Evolutionary conservation across 2,888 invertebrate genomes (phyloP), one percentile per base, ranked within the genome.

Genomic region (Oscheius sp.): DNA sequence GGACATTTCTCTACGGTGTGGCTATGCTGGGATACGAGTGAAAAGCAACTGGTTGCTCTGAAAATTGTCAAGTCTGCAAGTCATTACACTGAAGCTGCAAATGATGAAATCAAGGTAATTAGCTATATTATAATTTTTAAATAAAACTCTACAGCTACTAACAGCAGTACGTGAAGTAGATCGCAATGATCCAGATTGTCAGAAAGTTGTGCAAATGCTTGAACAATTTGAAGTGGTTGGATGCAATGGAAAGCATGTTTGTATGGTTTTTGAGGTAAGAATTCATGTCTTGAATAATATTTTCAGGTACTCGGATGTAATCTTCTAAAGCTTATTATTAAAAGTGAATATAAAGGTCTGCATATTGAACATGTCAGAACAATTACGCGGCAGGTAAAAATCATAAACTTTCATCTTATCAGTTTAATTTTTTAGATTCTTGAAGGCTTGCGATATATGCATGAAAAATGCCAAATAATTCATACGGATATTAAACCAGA

Each of bases 1-100:
- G 98, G 98, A 73, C 97, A 98, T 89, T 98, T 98, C 89, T 97
- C 96, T 58, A 98, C 98, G 8, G 98, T 98, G 48, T 98, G 98
- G 97, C 91, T 98, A 78, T 96, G 96, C 89, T 97, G 96, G 96
- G 97, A 98, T 90, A 91, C 91, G 69, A 88, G 88, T 25, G 73
- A 65, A 45, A 79, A 74, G 42, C 71, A 93, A 87, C 98, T 96
- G 90, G 97, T 96, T 81, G 98, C 98, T 68, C 91, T 98, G 84
- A 98, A 98, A 91, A 96, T 98, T 82, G 97, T 99, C 66, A 99
- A 99, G 89, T 96, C 96, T 84, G 97, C 96, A 69, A 92, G 93
- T 84, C 96, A 98, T 89, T 98, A 98, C 88, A 96, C 97, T 75
- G 98, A 98, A 90, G 97, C 98, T 68, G 98, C 98, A 79, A 90